Conservation (phyloP, 1,140 invertebrate species). For the Globodera ellingtonae region DNA sequence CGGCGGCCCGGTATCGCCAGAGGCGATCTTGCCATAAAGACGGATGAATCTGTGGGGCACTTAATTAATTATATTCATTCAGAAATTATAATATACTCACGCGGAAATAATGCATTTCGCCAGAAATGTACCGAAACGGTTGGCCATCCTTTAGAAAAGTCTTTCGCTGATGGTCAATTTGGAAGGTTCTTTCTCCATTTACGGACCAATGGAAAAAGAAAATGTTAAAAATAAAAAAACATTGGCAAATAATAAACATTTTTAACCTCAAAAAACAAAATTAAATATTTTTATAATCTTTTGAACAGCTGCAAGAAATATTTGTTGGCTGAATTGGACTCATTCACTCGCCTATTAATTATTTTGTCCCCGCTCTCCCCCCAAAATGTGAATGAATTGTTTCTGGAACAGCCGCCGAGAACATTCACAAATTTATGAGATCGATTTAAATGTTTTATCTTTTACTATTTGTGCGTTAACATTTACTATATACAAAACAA, state of each 20-base stretch:
- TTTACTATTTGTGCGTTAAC: too few relatives aligned
- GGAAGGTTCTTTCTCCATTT: conserved; percentile 14
- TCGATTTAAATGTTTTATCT: too few relatives aligned
- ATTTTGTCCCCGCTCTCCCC: not conserved
- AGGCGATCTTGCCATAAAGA: conserved; percentile 83
- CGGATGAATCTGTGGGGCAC: conserved; percentile 70
- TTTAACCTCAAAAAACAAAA: not conserved
- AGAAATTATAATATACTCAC: not conserved
- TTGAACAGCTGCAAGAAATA: too few relatives aligned
- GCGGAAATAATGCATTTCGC: conserved; percentile 88
- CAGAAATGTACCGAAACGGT: conserved; percentile 80
- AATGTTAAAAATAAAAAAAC: not conserved
- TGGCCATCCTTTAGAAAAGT: conserved; percentile 81
- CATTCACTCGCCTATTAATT: not conserved
- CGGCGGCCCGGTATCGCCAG: conserved; percentile 79
- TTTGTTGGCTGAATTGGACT: conserved; percentile 3
- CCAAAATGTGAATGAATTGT: not conserved
- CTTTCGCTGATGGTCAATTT: conserved; percentile 73
- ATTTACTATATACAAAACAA: too few relatives aligned
- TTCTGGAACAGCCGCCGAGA: too few relatives aligned
- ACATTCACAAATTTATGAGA: too few relatives aligned
- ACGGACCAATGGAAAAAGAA: not conserved
- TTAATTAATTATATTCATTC: not conserved
- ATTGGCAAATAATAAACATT: not conserved
- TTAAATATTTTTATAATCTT: not conserved